Percentiles rank a stretch among this genome's conserved stretches.
Conservation (phyloP, 2,113 vertebrate species). For the Melanotaenia duboulayi region DNA sequence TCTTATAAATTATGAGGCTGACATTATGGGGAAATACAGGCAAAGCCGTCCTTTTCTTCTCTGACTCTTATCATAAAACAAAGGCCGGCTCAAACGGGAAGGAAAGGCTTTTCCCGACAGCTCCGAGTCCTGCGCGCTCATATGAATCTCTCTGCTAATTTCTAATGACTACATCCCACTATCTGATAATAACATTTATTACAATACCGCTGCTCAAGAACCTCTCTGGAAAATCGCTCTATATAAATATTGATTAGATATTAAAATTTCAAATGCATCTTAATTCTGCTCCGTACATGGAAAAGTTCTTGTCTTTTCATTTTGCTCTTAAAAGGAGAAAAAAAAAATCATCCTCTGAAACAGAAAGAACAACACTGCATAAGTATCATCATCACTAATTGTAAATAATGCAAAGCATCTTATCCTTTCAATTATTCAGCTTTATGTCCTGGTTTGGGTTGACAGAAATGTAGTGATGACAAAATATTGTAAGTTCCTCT, state of each 20-base stretch:
- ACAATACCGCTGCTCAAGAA: slow-evolving; percentile 40
- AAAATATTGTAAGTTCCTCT: slow-evolving; percentile 73
- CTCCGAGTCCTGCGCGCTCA: slow-evolving; percentile 34
- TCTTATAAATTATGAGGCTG: slow-evolving; percentile 81
- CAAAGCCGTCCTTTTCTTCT: slow-evolving; percentile 59
- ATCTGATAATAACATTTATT: slow-evolving; percentile 61
- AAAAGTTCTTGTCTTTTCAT: slow-evolving; percentile 50
- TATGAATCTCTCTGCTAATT: slow-evolving; percentile 50
- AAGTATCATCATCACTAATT: slow-evolving; percentile 73
- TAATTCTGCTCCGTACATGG: slow-evolving; percentile 52
- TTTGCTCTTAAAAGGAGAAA: slow-evolving; percentile 49
- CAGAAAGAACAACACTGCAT: slow-evolving; percentile 55
- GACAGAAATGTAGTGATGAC: slow-evolving; percentile 73
- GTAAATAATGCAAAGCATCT: slow-evolving; percentile 79
- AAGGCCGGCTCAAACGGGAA: slow-evolving; percentile 48
- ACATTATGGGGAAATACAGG: slow-evolving; percentile 69
- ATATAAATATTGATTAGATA: slow-evolving; percentile 75
- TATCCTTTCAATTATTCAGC: slow-evolving; percentile 80
- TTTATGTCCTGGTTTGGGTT: slow-evolving; percentile 75
- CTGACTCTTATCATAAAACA: slow-evolving; percentile 62
- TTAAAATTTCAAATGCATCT: slow-evolving; percentile 62
- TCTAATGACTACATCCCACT: slow-evolving; percentile 33
- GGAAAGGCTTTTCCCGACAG: slow-evolving; percentile 59
- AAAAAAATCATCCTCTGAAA: slow-evolving; percentile 54
- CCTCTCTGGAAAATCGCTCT: slow-evolving; percentile 50